phyloP scores from a whole-genome alignment of 2,888 invertebrate species.

The Diarsia dahlii region DNA sequence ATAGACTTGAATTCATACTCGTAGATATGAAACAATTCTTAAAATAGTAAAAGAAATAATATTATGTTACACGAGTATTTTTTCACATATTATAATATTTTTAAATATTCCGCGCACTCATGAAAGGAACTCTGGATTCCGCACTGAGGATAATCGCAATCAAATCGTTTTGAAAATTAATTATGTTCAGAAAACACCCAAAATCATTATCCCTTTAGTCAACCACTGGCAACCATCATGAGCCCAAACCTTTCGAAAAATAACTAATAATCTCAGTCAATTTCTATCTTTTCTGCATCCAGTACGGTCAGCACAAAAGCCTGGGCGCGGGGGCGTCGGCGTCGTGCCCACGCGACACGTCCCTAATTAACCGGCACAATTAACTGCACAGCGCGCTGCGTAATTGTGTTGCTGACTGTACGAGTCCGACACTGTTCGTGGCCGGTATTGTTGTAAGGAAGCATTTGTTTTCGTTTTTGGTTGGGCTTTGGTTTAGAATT shows the following conservation, averaged over 20 bases:
- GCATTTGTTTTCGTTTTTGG: conserved; percentile 60
- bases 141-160: no score
- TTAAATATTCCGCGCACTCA: no score
- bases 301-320: conserved; percentile 61
- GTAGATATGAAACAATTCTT: no score
- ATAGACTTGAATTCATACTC: no score
- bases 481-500: conserved; percentile 25
- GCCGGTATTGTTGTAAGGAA: conserved; percentile 55
- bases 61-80: no score
- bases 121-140: no score
- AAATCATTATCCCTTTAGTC: background rate
- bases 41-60: no score
- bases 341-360: conserved; percentile 84
- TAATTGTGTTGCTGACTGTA: conserved; percentile 78
- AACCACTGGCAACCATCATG: background rate
- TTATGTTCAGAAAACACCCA: background rate
- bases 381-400: conserved; percentile 78
- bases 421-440: conserved; percentile 65
- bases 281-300: conserved; percentile 36
- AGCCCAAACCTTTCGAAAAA: background rate
- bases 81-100: no score
- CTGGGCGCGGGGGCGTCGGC: conserved; percentile 79
- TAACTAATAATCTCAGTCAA: background rate
- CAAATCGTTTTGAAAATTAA: background rate
- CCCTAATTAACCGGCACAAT: conserved; percentile 86